Evolutionary conservation across 1,140 invertebrate genomes (phyloP), one percentile per base, ranked within the genome.

Genomic region (Diachasmimorpha longicaudata): DNA sequence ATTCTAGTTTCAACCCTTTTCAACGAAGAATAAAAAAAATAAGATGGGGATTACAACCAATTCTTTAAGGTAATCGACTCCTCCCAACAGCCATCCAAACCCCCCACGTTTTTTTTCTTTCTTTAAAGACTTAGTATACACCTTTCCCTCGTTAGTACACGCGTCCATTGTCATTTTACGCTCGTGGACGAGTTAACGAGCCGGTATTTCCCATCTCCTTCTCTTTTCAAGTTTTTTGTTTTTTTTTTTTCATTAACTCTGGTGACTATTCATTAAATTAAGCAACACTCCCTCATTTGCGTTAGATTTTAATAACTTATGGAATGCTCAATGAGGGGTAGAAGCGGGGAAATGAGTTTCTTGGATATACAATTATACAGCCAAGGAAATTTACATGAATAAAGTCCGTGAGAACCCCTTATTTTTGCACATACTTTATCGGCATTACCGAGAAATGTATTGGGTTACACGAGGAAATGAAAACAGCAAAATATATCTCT

Each of bases 131-230:
- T 25, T 13, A 6, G 19, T 25, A 11, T 25, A 63, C 58, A 63
- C 58, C 58, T 74, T 78, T 75, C 69, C 69, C 70, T 77, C 72
- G 72, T 77, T 77, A 74, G 46, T 71, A 70, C 74, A 72, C 44
- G 13, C 68, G 73, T 63, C 72, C 78, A 79, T 77, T 78, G 77
- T 80, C 79, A 81, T 81, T 83, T 83, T 71, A 76, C 76, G 79
- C 48, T 72, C 63, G 74, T 79, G 78, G 55, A 76, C 77, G 63
- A 66, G 68, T 68, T 79, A 81, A 83, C 75, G 78, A 83, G 77
- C 74, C 10, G 31, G 37, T 19, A 13, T 79, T 80, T 80, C 48
- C 77, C 66, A 63, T 63, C 58, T 63, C 48, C 48, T 4, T 55
- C 23, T 63, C 9, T 63, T 52, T 52, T 52, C 48, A 52, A 16